Base-by-base conservation (phyloP, 2,113 vertebrate species). In the Danionella cerebrum region DNA sequence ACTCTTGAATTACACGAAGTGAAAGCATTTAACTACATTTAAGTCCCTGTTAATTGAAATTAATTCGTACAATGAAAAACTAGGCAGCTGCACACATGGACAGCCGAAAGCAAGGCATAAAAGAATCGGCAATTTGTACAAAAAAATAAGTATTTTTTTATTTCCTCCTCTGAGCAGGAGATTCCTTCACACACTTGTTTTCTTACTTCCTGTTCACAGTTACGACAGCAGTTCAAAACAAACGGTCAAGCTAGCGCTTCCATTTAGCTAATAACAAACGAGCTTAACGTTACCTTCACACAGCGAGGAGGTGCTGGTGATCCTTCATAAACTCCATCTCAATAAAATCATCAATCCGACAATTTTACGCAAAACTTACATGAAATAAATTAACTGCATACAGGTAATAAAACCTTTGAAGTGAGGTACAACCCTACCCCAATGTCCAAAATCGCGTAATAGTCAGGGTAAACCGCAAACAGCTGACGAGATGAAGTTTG, bases 121-220 rank as follows among this genome's bases (percentile, higher is more conserved):
- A 45, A 44, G 38, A 31, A 25, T 7, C 7, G 1, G 59, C 59
- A 48, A 48, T 4, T 22, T 48, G 4, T 2, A 48, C 33, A 31
- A 11, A 19, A 64, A 63, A 48, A 64, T 2, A 33, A 33, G 3
- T 1, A 33, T 6, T 48, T 31, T 48, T 13, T 64, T 9, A 11
- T 54, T 62, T 13, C 24, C 18, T 27, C 5, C 29, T 41, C 12
- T 31, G n/a, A 38, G 16, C 5, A 9, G 2, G 5, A 65, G 27
- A 73, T 65, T 69, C 71, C 66, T 65, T 58, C 52, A 57, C 14
- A 52, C 41, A 31, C 53, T 36, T 14, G 19, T 2, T 44, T 53
- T 27, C 4, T 45, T 9, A 64, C 65, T 50, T 64, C 65, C 65
- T 73, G 65, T 11, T 69, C 12, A 25, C 1, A 13, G 54, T 58